phyloP scores from a whole-genome alignment of 2,113 vertebrate genomes.

The Sapajus apella region DNA sequence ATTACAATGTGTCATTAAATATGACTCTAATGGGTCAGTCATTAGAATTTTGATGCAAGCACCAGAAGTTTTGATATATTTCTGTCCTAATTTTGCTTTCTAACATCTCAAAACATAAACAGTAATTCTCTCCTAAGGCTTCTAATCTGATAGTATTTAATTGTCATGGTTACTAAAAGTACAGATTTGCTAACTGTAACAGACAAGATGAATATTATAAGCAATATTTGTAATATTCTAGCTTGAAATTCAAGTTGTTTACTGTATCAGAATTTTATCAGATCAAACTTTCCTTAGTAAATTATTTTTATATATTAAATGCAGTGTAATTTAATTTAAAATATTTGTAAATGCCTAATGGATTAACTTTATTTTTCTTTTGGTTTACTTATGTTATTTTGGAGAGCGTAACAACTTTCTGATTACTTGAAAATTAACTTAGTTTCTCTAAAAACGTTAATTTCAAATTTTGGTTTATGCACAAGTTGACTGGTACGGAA shows the following conservation, averaged over 20 bases:
- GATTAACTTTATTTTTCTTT: background rate
- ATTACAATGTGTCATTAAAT: slow-evolving; percentile 23
- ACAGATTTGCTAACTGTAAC: background rate
- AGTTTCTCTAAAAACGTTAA: background rate
- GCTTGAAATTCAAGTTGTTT: background rate
- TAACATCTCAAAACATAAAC: background rate
- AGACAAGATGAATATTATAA: background rate
- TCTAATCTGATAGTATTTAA: slow-evolving; percentile 47
- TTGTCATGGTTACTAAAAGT: slow-evolving; percentile 50
- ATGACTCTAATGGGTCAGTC: background rate
- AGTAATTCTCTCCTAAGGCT: slow-evolving; percentile 41
- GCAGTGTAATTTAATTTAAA: background rate
- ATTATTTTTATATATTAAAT: slow-evolving; percentile 13
- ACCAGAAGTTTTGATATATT: background rate
- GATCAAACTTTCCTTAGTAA: background rate
- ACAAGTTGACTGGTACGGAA: background rate
- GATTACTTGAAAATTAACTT: background rate
- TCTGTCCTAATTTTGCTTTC: slow-evolving; percentile 31
- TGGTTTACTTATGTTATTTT: background rate
- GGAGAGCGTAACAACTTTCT: background rate
- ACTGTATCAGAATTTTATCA: background rate
- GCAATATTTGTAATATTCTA: background rate
- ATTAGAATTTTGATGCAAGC: slow-evolving; percentile 19
- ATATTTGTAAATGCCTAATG: background rate
- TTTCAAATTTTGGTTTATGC: background rate